Base-by-base conservation (phyloP, 92 coral and sea anemone genomes). In the Zoanthus gigantus region DNA sequence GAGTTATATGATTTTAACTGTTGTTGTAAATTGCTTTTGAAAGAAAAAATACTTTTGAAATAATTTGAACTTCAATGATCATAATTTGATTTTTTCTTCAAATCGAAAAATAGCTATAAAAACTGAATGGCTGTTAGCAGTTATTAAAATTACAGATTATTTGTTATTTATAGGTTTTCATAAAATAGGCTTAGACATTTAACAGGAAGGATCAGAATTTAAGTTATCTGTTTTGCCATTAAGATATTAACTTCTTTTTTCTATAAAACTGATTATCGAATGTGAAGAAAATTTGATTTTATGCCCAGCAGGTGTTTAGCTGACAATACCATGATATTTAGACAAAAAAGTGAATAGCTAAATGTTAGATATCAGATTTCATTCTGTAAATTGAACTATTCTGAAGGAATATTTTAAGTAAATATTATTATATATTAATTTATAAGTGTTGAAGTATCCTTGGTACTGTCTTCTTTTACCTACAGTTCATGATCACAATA, bases 301-400 rank as follows among this genome's bases (percentile, higher is more conserved):
- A 58, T 0, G 65, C 65, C n/a, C 65, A 58, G 65, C 65, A 58
- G 65, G 65, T 58, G 65, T 58, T 58, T 58, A 58, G 65, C 65
- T 58, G 65, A 58, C n/a, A 58, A 10, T 58, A 58, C 18, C 16
- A 58, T 58, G 65, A 10, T 58, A 58, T 58, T 14, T 58, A 58
- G 65, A 58, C 58, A 58, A 10, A 58, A 58, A 58, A 0, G n/a
- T 58, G 65, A 34, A 34, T 34, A 34, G 42, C 42, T 34, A 34
- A 34, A 34, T 34, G 42, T 34, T 34, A 34, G 42, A 34, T 34
- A 34, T 34, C 42, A 34, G 42, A 3, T 34, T 34, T 34, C 1
- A 34, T 34, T 34, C 42, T 34, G 42, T 34, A 34, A 34, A 34
- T 34, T 34, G 42, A 34, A 34, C 1, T 1, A 1, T 34, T 34